Evolutionary conservation across 2,113 vertebrate species (phyloP), one percentile per base, ranked within the genome.

Genomic region (Paedocypris sp.): DNA sequence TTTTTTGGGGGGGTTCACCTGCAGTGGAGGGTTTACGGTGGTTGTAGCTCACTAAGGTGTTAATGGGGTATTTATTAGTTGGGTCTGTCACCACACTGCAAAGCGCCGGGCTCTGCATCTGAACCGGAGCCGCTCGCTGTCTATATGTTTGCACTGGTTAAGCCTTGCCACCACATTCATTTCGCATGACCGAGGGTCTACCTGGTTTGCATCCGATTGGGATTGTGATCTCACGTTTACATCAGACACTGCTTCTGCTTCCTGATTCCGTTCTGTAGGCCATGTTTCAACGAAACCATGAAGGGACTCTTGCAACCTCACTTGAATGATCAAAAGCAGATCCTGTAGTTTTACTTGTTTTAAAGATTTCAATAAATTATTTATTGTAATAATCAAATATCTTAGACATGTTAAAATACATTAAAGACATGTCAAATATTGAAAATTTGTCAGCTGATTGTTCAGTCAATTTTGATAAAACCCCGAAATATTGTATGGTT

Each of bases 101-200:
- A 78, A 71, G 65, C 70, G 61, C 66, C 66, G 52, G 38, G 69
- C 71, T 65, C n/a, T n/a, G n/a, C n/a, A 56, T 72, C 62, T 63
- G 68, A 69, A 73, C 61, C 67, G 75, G 68, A 68, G 69, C 70
- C 67, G 72, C 77, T 32, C 57, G 75, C 71, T 71, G 79, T 76
- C 70, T 13, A 49, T 70, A 57, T 71, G 70, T 64, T 62, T 62
- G 13, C 50, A 56, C 16, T 68, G 35, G 22, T 49, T n/a, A 15
- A 50, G 56, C 72, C 72, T 43, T n/a, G 71, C 60, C n/a, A 60
- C 61, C 68, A 71, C 50, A 66, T 75, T 31, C 11, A 13, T 43
- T 31, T 18, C 10, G 53, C 53, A 31, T 43, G 26, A 43, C 54
- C 5, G 28, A 68, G 68, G 36, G 33, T 39, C 47, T 58, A 52